Conservation (phyloP, 2,888 invertebrate genomes). For the Clivina fossor region DNA sequence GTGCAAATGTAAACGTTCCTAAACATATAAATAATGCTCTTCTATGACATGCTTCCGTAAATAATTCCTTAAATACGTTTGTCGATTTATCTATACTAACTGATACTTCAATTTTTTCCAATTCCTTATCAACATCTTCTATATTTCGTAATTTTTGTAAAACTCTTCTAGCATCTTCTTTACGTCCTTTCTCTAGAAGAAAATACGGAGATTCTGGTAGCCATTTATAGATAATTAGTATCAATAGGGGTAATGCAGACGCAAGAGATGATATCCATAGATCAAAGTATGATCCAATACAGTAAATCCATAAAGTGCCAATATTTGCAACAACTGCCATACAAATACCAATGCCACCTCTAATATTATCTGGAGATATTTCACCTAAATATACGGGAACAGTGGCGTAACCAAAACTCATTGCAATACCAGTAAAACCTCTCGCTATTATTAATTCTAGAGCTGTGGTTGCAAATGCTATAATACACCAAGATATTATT, state of each 20-base stretch:
- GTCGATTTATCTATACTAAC: slow-evolving; percentile 58
- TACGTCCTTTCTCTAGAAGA: slow-evolving; percentile 10
- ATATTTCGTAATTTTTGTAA: slow-evolving; percentile 60
- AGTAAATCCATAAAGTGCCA: slow-evolving; percentile 60
- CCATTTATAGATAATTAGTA: slow-evolving; percentile 58
- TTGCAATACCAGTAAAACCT: slow-evolving; percentile 63
- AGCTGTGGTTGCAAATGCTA: slow-evolving; percentile 59
- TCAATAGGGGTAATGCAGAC: slow-evolving; percentile 58
- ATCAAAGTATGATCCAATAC: slow-evolving; percentile 59
- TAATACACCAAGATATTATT: slow-evolving; percentile 60
- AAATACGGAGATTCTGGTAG: slow-evolving; percentile 57
- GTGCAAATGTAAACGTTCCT: slow-evolving; percentile 59
- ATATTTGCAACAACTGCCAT: slow-evolving; percentile 60
- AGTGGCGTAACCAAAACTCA: slow-evolving; percentile 8
- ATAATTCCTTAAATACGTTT: slow-evolving; percentile 55
- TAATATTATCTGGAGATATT: slow-evolving; percentile 25
- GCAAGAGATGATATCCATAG: slow-evolving; percentile 56
- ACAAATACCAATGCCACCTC: slow-evolving; percentile 57
- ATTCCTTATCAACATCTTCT: slow-evolving; percentile 42
- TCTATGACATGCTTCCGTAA: slow-evolving; percentile 57
- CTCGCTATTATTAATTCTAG: slow-evolving; percentile 58
- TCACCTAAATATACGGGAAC: slow-evolving; percentile 31
- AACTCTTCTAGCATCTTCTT: slow-evolving; percentile 43
- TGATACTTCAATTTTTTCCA: slow-evolving; percentile 51
- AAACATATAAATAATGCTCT: slow-evolving; percentile 62